These are phyloP conservation scores for Petaurus breviceps DNA, from an alignment of 2,113 vertebrate genomes.

Conservation along the genomic window DNA sequence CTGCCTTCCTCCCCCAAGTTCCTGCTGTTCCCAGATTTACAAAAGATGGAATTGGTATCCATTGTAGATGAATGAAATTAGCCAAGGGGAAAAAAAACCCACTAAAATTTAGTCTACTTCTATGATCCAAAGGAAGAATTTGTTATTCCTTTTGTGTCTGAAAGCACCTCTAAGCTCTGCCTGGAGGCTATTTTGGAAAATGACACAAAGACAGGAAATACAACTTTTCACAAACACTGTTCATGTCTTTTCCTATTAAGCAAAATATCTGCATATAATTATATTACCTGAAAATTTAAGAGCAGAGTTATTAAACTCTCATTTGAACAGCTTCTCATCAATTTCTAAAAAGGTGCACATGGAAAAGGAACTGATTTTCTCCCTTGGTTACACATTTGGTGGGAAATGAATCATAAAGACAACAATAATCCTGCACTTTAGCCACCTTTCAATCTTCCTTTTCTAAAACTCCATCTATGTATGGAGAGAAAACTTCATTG, in stretches of 20 bases:
- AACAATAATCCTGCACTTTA: conserved; percentile 23
- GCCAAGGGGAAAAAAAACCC: background rate
- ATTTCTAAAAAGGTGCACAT: conserved; percentile 33
- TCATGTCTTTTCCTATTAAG: conserved; percentile 15
- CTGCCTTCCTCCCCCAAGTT: background rate
- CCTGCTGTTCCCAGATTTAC: background rate
- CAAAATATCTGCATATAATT: conserved; percentile 33
- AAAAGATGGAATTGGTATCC: background rate
- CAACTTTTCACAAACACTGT: conserved; percentile 17
- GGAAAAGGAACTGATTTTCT: conserved; percentile 52
- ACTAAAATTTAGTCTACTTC: background rate
- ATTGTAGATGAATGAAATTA: background rate
- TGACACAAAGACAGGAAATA: conserved; percentile 13
- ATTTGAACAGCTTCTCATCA: conserved; percentile 49
- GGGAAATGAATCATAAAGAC: background rate
- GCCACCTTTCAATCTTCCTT: conserved; percentile 29
- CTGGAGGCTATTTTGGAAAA: conserved; percentile 15
- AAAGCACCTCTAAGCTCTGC: background rate
- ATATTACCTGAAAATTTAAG: conserved; percentile 13
- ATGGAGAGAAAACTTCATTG: conserved; percentile 4
- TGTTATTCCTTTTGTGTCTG: conserved; percentile 4
- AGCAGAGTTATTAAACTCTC: conserved; percentile 57
- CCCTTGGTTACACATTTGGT: conserved; percentile 50
- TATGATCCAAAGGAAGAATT: background rate
- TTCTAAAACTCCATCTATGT: conserved; percentile 31